These are phyloP conservation scores for Chlorodrepanis virens DNA, from an alignment of 2,113 vertebrate species.

Conservation along the genomic window DNA sequence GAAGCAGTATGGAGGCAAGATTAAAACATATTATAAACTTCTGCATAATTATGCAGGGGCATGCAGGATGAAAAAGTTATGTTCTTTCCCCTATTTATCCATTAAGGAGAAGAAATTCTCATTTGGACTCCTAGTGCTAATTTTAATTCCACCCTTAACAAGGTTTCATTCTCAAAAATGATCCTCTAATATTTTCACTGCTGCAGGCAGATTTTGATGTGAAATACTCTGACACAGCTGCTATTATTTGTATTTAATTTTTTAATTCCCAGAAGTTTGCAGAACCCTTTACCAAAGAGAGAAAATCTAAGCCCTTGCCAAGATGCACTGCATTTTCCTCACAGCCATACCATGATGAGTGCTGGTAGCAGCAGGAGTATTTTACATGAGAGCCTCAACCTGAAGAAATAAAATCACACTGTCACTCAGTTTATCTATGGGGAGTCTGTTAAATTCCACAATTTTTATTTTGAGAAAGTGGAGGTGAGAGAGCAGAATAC, in stretches of 20 bases:
- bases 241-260: background rate
- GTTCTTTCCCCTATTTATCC: background rate
- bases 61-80: background rate
- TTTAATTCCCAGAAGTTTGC: background rate
- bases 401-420: background rate
- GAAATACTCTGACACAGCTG: background rate
- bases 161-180: background rate
- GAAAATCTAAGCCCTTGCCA: background rate
- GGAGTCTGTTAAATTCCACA: background rate
- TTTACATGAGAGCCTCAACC: background rate
- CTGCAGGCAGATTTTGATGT: background rate
- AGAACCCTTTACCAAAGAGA: background rate
- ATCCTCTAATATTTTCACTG: background rate
- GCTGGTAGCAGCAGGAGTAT: background rate
- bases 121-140: background rate
- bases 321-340: background rate
- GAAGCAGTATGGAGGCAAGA: background rate
- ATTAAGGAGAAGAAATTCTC: background rate
- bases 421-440: background rate
- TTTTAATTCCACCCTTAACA: background rate
- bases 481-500: background rate
- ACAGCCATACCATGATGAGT: background rate
- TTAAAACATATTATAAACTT: background rate
- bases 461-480: background rate
- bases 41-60: background rate